Evolutionary conservation across 2,888 invertebrate genomes (phyloP).

Genomic region (Steinernema carpocapsae): DNA sequence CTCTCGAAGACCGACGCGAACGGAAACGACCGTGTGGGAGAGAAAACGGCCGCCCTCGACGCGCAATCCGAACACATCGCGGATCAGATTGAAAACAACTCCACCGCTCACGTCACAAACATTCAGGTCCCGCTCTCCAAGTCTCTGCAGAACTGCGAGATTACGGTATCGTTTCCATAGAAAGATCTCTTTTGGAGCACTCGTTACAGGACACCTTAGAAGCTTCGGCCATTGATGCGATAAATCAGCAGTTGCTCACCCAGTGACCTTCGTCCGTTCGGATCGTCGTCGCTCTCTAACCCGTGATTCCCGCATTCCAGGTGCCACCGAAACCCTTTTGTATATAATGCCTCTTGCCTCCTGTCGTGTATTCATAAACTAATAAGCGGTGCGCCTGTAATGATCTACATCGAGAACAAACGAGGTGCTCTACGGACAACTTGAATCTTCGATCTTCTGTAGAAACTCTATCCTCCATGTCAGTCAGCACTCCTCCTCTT

Average conservation of each 20-base stretch:
- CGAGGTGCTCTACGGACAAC: neutral
- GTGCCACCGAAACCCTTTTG: neutral
- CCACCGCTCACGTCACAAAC: slow-evolving; percentile 35
- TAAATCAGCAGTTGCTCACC: slow-evolving; percentile 18
- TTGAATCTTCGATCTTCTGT: neutral
- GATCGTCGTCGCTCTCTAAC: neutral
- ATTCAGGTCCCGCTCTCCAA: slow-evolving; percentile 42
- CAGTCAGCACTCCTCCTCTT: neutral
- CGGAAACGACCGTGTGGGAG: slow-evolving; percentile 71
- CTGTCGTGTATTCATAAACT: neutral
- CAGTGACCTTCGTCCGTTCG: neutral
- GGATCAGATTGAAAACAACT: slow-evolving; percentile 14
- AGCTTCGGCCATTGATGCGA: slow-evolving; percentile 3
- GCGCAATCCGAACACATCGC: neutral
- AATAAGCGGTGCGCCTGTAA: slow-evolving; percentile 18
- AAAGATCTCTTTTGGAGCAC: neutral
- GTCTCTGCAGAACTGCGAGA: slow-evolving; percentile 40
- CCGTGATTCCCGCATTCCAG: slow-evolving; percentile 30
- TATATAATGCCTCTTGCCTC: neutral
- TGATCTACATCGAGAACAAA: slow-evolving; percentile 9
- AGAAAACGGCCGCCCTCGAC: slow-evolving; percentile 71
- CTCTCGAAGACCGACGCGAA: slow-evolving; percentile 28
- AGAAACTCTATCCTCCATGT: neutral
- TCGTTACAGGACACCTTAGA: slow-evolving; percentile 16
- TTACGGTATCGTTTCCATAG: neutral